Base-by-base conservation (phyloP, 2,113 vertebrate species). In the Alouatta palliata region DNA sequence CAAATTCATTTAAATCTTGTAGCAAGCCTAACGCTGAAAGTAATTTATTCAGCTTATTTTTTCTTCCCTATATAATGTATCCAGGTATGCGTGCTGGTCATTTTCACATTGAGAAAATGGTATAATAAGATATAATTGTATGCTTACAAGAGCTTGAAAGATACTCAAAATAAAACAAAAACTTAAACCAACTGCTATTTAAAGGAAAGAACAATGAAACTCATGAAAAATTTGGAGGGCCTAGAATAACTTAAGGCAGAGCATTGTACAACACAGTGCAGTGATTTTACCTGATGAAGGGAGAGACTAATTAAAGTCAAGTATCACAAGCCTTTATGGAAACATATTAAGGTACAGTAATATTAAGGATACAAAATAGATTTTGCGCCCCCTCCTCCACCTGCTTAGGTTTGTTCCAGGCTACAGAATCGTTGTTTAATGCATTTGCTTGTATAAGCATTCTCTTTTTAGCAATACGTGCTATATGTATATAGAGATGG, bases 191-290 rank as follows among this genome's bases (percentile, higher is more conserved):
- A 79, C 43, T 73, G 40, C 56, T 95, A 40, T 58, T 94, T 91
- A 91, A 93, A 49, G 66, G 68, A 87, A 92, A 71, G 70, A 40
- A 84, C 47, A 88, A 32, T 81, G 43, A 94, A 96, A 85, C 47
- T 89, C 23, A 80, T 52, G n/a, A 90, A 81, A 80, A 75, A 64
- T 45, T 92, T 95, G 49, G 8, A 77, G 64, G 27, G 66, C 27
- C 66, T 73, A 70, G 52, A 94, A 58, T 45, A 73, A 43, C 58
- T 61, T 27, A 6, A 14, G 43, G 19, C 58, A 87, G 37, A 35
- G 37, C 49, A 83, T 19, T 76, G 20, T 45, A 20, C 32, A 71
- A 71, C 21, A 61, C 32, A 40, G 5, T n/a, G 5, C 81, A 70
- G 19, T 87, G 30, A 87, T 79, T 77, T 32, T 37, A 23, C 32